Base-by-base conservation (phyloP, 2,113 vertebrate genomes). In the Callithrix jacchus region DNA sequence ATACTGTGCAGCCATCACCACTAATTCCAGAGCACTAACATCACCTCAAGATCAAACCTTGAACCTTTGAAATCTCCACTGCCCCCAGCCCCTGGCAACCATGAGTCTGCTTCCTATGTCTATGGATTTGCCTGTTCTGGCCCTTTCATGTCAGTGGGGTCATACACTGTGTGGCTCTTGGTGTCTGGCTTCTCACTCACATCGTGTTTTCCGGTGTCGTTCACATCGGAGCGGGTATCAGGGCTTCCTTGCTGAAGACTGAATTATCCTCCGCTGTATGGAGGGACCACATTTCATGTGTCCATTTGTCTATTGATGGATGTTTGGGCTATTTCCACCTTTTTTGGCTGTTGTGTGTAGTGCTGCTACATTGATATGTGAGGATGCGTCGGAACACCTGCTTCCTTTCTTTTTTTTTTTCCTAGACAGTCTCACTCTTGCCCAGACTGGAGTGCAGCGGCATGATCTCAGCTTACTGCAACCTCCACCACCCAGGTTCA, bases 221-320 rank as follows among this genome's bases (percentile, higher is more conserved):
- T 18, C 3, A 0, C 16, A 0, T 25, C 1, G 17, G 4, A 8
- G 13, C 12, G 0, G 21, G 0, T 30, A 16, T 21, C 54, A 32
- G 35, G n/a, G 35, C 54, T 35, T 25, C 13, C 0, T 37, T 83
- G 42, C 32, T 87, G 25, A 7, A 40, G 45, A 27, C 35, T 35
- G 49, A 71, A 1, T 61, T 7, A 52, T 45, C 16, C 2, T 54
- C 30, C 73, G 2, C 8, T 5, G 17, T 30, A 0, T 18, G n/a
- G 37, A 35, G 6, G 5, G 66, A 9, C 21, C 5, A 6, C 18
- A 4, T 20, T 74, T 6, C 45, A 1, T 66, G 32, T 23, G 1
- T 12, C 77, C 1, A 5, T 16, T 80, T 17, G 14, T 37, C 56
- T 35, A 20, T 0, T 21, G 37, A 17, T 37, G 23, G 32, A 30